A percentile compares a stretch with the other conserved stretches of the same genome.
phyloP scores from a whole-genome alignment of 92 coral and sea anemone species.

The Phenganax marumi region DNA sequence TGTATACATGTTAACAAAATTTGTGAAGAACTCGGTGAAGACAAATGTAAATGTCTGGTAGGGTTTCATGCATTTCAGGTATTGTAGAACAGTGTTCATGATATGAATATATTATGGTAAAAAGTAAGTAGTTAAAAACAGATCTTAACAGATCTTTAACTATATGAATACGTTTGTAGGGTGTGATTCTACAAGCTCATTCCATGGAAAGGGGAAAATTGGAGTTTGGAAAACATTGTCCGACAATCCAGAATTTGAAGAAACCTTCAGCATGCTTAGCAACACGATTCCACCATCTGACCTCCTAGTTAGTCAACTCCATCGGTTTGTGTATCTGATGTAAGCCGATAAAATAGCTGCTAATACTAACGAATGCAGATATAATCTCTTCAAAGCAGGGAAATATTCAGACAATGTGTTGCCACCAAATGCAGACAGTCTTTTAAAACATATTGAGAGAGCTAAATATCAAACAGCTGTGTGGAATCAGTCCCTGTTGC shows the following conservation, averaged over 20 bases:
- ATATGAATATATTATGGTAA: background rate
- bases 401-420: constrained; percentile 47
- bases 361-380: constrained; percentile 42
- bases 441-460: constrained; percentile 33
- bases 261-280: constrained; percentile 7
- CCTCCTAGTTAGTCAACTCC: constrained; percentile 26
- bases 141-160: constrained; percentile 12
- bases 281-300: constrained; percentile 17
- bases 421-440: constrained; percentile 43
- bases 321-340: constrained; percentile 39
- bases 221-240: constrained; percentile 29
- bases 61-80: constrained; percentile 51
- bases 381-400: constrained; percentile 42
- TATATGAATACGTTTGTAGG: constrained; percentile 13
- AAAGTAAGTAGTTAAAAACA: background rate
- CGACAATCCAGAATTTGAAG: constrained; percentile 23
- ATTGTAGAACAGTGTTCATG: background rate
- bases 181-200: constrained; percentile 42
- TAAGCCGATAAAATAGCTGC: constrained; percentile 33
- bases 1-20: constrained; percentile 18
- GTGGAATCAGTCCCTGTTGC: constrained; percentile 40
- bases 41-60: constrained; percentile 30
- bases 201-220: constrained; percentile 38
- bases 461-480: constrained; percentile 44
- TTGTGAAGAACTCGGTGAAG: constrained; percentile 33